Base-by-base conservation (phyloP, 2,113 vertebrate species). In the Mellivora capensis region DNA sequence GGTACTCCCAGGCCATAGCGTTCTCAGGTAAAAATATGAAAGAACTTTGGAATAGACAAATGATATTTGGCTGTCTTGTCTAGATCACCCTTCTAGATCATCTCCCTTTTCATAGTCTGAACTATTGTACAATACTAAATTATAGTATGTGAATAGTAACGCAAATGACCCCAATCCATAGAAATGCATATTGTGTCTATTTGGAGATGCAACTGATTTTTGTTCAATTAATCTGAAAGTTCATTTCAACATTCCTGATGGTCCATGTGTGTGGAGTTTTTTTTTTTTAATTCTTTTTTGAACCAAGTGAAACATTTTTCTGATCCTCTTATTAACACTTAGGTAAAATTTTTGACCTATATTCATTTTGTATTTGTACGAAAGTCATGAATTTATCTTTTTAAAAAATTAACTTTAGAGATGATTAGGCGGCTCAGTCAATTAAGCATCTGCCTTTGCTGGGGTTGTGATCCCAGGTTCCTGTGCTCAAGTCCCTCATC, bases 1-100 rank as follows among this genome's bases (percentile, higher is more conserved):
- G 71, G 13, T 85, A 17, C 64, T 93, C 79, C 21, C 4, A 89
- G 62, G 27, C 64, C 62, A 69, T 76, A 74, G 91, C 86, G 37
- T 39, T 93, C 31, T 86, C 57, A 86, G 64, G n/a, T 96, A 90
- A 94, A 96, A 89, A 57, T 92, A 7, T 86, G 42, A 92, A 89
- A 81, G 14, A 81, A 81, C 23, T 91, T 77, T 27, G 23, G 94
- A 96, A 67, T 69, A 77, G 29, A 72, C 39, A 67, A 82, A 61
- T 47, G 39, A 72, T 34, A 39, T 44, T 72, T 95, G 87, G 7
- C 62, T 87, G 1, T 90, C 14, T 52, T 96, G 1, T 71, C 15
- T 93, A 74, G 61, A 20, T 15, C 17, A 77, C 37, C 39, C 42
- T 67, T 80, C 54, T 92, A 27, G 49, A 5, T 59, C 42, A 42